Base-by-base conservation (phyloP, 2,797 vertebrate genomes). In the Rhinophrynus dorsalis region DNA sequence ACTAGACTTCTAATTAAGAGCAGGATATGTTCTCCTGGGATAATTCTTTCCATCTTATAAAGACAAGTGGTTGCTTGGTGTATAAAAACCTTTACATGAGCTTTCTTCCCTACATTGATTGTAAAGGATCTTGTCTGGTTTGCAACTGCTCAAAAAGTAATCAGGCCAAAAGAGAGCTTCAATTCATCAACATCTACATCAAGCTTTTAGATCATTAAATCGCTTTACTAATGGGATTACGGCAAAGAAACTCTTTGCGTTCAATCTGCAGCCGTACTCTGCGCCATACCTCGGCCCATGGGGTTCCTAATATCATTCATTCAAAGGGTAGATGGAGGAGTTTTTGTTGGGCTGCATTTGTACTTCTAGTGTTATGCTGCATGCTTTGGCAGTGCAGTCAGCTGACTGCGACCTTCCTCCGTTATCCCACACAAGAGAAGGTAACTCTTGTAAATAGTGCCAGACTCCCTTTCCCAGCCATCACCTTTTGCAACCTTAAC, bases 371-470 rank as follows among this genome's bases (percentile, higher is more conserved):
- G 15, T 20, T 75, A 9, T 8, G 54, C 29, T 75, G 67, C 27
- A 75, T 71, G 67, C 3, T 75, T 12, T 75, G 74, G 74, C 74
- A 75, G 27, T 75, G 74, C 62, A 75, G 67, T 48, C 67, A 75
- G 26, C 27, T 75, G 20, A 61, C 44, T 1, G 58, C 56, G 12
- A 65, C 74, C 29, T 75, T 66, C 9, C 44, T 71, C 11, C 67
- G 59, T 11, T 67, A 75, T 29, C 74, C 74, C 5, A 70, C 74
- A 6, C 74, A 75, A 52, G 74, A 75, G 51, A 75, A 66, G 42
- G 67, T 75, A 10, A 75, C 62, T 5, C 57, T 75, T 10, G 74
- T 75, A 2, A 75, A 75, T 38, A 75, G 67, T 13, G 61, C 74
- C 15, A 30, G 55, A n/a, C 61, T 75, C 2, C 48, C 67, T 2